Evolutionary conservation across 2,113 vertebrate genomes (phyloP).

Genomic region (Dasyornis broadbenti): DNA sequence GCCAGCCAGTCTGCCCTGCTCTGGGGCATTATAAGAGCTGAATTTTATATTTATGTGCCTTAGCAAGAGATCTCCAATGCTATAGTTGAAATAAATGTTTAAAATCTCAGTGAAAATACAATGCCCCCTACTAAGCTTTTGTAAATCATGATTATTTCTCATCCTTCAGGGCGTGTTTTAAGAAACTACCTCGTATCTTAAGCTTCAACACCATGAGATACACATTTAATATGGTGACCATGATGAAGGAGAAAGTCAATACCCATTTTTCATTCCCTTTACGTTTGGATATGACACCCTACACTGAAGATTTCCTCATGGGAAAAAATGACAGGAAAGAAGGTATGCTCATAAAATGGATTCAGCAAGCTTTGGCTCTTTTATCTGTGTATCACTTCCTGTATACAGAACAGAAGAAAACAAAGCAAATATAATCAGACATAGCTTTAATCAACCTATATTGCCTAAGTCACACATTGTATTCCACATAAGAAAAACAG

Average conservation of each 20-base stretch:
- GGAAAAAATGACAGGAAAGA: constrained; percentile 94
- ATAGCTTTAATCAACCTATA: not conserved
- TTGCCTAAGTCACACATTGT: not conserved
- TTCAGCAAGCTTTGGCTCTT: not conserved
- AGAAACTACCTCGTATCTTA: constrained; percentile 95
- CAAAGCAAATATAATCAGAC: not conserved
- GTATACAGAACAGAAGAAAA: not conserved
- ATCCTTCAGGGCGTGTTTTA: constrained; percentile 91
- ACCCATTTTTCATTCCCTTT: constrained; percentile 98
- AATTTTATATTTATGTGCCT: not conserved
- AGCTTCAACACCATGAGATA: constrained; percentile 99
- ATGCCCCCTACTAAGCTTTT: not conserved
- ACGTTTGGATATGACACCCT: constrained; percentile 97
- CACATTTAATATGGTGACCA: constrained; percentile 99
- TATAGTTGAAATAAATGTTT: not conserved
- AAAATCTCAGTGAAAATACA: not conserved
- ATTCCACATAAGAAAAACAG: not conserved
- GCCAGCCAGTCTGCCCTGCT: not conserved
- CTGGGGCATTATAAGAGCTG: not conserved
- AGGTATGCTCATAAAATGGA: constrained; percentile 67
- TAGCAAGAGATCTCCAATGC: not conserved
- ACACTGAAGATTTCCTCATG: constrained; percentile 99
- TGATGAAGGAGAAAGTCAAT: constrained; percentile 99
- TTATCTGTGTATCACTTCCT: not conserved
- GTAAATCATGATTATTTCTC: not conserved